phyloP scores from a whole-genome alignment of 2,888 invertebrate genomes.

The Ectemnius lituratus region DNA sequence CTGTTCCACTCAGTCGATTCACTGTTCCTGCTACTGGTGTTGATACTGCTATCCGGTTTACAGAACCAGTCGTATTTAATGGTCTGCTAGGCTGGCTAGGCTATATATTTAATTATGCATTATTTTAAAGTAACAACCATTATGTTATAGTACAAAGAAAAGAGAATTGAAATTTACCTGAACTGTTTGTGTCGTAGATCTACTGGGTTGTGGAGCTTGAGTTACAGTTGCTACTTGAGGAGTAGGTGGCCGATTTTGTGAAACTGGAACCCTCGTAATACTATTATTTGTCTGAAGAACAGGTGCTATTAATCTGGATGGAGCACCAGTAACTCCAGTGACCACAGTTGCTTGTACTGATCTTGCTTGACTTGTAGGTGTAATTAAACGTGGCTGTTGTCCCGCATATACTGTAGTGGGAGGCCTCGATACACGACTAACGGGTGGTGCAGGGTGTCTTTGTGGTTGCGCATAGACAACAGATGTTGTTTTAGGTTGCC shows the following conservation, averaged over 20 bases:
- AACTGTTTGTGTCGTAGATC: slow-evolving; percentile 68
- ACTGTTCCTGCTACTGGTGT: slow-evolving; percentile 71
- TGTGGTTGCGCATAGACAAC: slow-evolving; percentile 73
- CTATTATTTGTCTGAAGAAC: slow-evolving; percentile 70
- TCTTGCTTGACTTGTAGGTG: slow-evolving; percentile 67
- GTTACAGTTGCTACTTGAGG: slow-evolving; percentile 68
- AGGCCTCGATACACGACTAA: slow-evolving; percentile 69
- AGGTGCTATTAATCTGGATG: slow-evolving; percentile 73
- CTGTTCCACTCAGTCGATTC: slow-evolving; percentile 70
- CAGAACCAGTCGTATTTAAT: slow-evolving; percentile 64
- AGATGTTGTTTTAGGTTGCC: slow-evolving; percentile 72
- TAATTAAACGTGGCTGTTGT: slow-evolving; percentile 70
- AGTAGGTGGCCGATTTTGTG: slow-evolving; percentile 67
- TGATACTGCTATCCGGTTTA: slow-evolving; percentile 73
- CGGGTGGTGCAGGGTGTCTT: slow-evolving; percentile 70
- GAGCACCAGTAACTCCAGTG: slow-evolving; percentile 69
- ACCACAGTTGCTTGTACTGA: slow-evolving; percentile 74
- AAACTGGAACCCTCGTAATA: slow-evolving; percentile 70
- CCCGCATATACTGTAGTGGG: slow-evolving; percentile 66
- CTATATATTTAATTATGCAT: slow-evolving; percentile 48
- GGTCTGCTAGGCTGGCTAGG: slow-evolving; percentile 70
- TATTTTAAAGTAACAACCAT: not conserved
- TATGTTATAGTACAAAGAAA: not conserved
- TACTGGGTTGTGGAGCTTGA: slow-evolving; percentile 66
- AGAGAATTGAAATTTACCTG: slow-evolving; percentile 60